Base-by-base conservation (phyloP, 2,888 invertebrate genomes). In the Athrips mouffetella region DNA sequence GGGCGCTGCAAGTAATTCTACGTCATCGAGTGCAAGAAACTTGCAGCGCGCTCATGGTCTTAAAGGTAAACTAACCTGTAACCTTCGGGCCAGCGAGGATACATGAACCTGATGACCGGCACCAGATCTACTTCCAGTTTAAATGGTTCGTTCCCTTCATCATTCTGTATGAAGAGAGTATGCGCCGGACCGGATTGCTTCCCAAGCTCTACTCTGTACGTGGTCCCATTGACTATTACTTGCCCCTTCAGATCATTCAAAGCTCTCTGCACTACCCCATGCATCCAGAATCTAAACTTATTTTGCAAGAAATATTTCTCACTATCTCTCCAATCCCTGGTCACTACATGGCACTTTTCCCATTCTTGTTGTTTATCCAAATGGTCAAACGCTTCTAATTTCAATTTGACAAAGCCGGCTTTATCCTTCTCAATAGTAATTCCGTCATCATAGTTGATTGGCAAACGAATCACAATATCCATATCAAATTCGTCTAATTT, bases 401-500 rank as follows among this genome's bases (percentile, higher is more conserved):
- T 76, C 18, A 90, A 57, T 39, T 79, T 75, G 1, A 90, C 83
- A 57, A 83, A 90, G 13, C 90, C 90, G 0, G 89, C 86, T 35
- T 66, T 61, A 21, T 85, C 80, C 30, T 76, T 73, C 46, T 83
- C 77, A 10, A 85, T 64, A 8, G 72, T 72, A 35, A 89, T 83
- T n/a, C 62, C 67, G 50, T 81, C 72, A 4, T 76, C 71, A 50
- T 84, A 77, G 59, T 70, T 73, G 21, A 90, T 72, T 0, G 91
- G 91, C 11, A 92, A 63, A 0, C 81, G 75, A 39, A 92, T 81
- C 2, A 91, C 78, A 3, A 91, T 73, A 70, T 92, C 90, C 65
- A 92, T 79, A 60, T 92, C 92, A 57, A 89, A 92, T 60, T 92
- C 92, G 52, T 91, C 89, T 13, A 92, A 89, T 48, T 85, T 82